Conservation (phyloP, 2,797 vertebrate genomes). For the Eulemur coronatus region DNA sequence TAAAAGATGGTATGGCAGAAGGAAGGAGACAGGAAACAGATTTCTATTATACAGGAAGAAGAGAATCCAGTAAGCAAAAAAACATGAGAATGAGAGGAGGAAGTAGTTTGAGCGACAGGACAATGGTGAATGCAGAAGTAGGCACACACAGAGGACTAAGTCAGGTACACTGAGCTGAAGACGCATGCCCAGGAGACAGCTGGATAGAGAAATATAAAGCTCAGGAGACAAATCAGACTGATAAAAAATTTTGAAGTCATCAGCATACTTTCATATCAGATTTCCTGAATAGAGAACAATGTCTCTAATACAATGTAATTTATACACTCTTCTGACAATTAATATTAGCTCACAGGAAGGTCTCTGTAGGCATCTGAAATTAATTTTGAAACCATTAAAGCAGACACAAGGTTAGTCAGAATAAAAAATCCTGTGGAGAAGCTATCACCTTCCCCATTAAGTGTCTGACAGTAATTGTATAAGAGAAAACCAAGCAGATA, state of each 20-base stretch:
- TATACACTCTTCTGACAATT: constrained; percentile 62
- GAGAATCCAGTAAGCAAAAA: constrained; percentile 15
- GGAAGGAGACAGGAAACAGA: background rate
- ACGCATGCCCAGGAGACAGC: background rate
- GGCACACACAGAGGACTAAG: background rate
- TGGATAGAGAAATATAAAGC: constrained; percentile 16
- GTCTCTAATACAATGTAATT: constrained; percentile 56
- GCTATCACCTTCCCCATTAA: constrained; percentile 43
- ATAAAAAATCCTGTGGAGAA: constrained; percentile 58
- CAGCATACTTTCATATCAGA: constrained; percentile 57
- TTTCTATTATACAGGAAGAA: background rate
- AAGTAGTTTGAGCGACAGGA: background rate
- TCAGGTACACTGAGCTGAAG: background rate
- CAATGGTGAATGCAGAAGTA: background rate
- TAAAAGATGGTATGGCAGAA: background rate
- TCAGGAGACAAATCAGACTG: constrained; percentile 29
- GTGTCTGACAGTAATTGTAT: constrained; percentile 28
- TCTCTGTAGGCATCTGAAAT: constrained; percentile 56
- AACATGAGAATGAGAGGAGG: background rate
- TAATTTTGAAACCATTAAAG: constrained; percentile 70
- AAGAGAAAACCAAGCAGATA: background rate
- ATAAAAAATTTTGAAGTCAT: constrained; percentile 36
- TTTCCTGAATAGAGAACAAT: constrained; percentile 51
- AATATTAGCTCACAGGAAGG: constrained; percentile 52
- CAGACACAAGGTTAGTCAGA: constrained; percentile 57